Evolutionary conservation across 2,797 vertebrate genomes (phyloP).

Genomic region (Valencia hispanica): DNA sequence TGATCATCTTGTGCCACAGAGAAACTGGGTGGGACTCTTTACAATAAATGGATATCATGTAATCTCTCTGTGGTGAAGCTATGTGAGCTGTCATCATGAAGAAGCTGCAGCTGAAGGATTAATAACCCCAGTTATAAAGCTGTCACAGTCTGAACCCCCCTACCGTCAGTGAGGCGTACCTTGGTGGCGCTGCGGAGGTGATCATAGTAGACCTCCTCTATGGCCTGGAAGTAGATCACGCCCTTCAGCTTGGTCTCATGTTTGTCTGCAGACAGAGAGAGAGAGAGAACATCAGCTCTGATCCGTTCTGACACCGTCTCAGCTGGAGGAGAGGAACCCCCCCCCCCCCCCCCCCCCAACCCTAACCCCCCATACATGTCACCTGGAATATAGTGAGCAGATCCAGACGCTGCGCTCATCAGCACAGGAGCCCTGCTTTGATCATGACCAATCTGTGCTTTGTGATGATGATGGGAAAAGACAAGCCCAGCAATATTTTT

Average conservation of each 20-base stretch:
- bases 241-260: conserved; percentile 97
- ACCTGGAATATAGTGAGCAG: background rate
- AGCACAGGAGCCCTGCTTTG: conserved; percentile 44
- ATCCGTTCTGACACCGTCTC: background rate
- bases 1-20: too few relatives aligned
- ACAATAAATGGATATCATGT: too few relatives aligned
- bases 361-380: conserved; percentile 13
- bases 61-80: too few relatives aligned
- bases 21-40: too few relatives aligned
- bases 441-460: conserved; percentile 58
- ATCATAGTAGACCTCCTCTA: conserved; percentile 97
- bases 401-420: conserved; percentile 9
- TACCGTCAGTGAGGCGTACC: too few relatives aligned
- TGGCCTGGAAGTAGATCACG: conserved; percentile 97
- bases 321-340: conserved; percentile 13
- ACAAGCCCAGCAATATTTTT: conserved; percentile 73
- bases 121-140: too few relatives aligned
- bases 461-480: conserved; percentile 69
- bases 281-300: background rate
- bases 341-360: too few relatives aligned
- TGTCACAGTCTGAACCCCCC: too few relatives aligned
- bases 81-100: too few relatives aligned
- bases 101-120: too few relatives aligned
- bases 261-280: conserved; percentile 81
- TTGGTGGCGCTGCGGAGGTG: conserved; percentile 96